Base-by-base conservation (phyloP, 2,113 vertebrate genomes). In the Xenotilapia longispinis region DNA sequence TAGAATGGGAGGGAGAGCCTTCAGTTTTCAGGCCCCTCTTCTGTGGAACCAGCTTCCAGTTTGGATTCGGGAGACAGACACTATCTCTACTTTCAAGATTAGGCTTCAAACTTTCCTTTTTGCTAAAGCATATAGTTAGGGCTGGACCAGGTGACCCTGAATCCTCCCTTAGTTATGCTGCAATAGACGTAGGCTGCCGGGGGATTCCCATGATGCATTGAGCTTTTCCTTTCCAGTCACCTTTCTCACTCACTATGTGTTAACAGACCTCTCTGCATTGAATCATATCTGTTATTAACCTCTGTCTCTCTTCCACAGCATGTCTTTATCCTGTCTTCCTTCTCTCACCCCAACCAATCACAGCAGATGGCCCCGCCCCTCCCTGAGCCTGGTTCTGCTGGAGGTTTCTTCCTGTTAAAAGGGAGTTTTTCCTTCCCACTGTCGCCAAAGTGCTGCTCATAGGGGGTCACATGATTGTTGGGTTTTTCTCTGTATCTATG, bases 321-420 rank as follows among this genome's bases (percentile, higher is more conserved):
- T 23, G 53, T 54, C 53, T 54, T 54, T 12, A 54, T 54, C 51
- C 51, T 21, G 51, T 54, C 51, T 54, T 54, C 51, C n/a, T 53
- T 54, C 51, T 54, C 5, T 54, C n/a, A 21, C 9, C 5, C n/a
- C 3, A 54, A 21, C 51, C 10, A 0, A 0, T 54, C 53, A 0
- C n/a, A 55, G 21, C 21, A 55, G 53, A 55, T 23, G 21, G 53
- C n/a, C 10, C 53, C 53, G 21, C 53, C 53, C 53, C 53, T 55
- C 21, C 53, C 21, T 55, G 21, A 55, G 53, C 53, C 53, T 55
- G 53, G 53, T 55, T 55, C 6, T 55, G 53, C 0, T 0, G 21
- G 53, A 55, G 21, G 53, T 55, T 55, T 55, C 21, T 55, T 55
- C 54, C 21, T 55, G 54, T 55, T 55, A 1, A 55, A 55, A 55